These are phyloP conservation scores for Lydus trimaculatus DNA, from an alignment of 2,888 invertebrate species.

Conservation along the genomic window DNA sequence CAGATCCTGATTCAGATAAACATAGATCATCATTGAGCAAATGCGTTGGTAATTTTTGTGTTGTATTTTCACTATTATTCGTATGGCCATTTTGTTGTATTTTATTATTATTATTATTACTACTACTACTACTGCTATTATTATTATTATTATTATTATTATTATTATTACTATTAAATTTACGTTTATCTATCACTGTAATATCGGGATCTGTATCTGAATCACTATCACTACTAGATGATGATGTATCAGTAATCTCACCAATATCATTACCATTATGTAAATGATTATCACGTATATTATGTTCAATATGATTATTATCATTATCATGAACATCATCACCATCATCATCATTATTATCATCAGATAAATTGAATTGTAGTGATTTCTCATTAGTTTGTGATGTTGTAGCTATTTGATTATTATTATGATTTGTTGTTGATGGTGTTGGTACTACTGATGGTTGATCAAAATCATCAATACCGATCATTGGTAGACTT, in stretches of 20 bases:
- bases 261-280: conserved; percentile 46
- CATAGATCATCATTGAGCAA: conserved; percentile 84
- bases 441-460: conserved; percentile 35
- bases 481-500: conserved; percentile 75
- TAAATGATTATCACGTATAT: not conserved
- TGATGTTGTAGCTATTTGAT: conserved; percentile 15
- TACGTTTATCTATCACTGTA: conserved; percentile 32
- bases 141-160: conserved; percentile 59
- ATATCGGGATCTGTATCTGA: conserved; percentile 54
- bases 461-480: conserved; percentile 65
- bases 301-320: not conserved
- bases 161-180: conserved; percentile 53
- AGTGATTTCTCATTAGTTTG: conserved; percentile 44
- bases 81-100: conserved; percentile 60
- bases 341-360: conserved; percentile 41
- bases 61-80: conserved; percentile 46
- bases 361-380: conserved; percentile 31
- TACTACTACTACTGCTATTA: conserved; percentile 54
- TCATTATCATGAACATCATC: conserved; percentile 42
- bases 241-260: conserved; percentile 56
- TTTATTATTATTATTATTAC: conserved; percentile 4
- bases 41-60: conserved; percentile 65
- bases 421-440: not conserved
- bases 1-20: conserved; percentile 86
- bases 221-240: conserved; percentile 57